These are phyloP conservation scores for Carcharodon carcharias DNA, from an alignment of 2,797 vertebrate species.

Conservation along the genomic window DNA sequence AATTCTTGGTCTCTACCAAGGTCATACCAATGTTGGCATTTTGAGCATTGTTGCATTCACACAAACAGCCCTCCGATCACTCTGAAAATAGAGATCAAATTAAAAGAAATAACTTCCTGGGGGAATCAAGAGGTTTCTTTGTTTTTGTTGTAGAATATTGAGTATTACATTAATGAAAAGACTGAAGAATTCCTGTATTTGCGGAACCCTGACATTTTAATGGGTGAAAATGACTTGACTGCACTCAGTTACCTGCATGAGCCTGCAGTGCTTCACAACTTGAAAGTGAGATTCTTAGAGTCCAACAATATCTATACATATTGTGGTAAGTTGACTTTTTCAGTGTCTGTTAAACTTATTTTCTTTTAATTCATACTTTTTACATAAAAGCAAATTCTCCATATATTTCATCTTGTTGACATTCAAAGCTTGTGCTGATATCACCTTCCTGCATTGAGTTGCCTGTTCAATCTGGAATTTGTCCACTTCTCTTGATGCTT, in stretches of 20 bases:
- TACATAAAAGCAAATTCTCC: neutral
- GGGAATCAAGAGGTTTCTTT: neutral
- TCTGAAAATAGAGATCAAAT: neutral
- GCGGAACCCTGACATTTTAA: conserved; percentile 68
- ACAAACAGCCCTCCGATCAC: neutral
- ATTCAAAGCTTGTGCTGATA: neutral
- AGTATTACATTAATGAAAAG: conserved; percentile 46
- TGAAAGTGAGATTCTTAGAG: conserved; percentile 30
- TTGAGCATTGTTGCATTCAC: too few relatives aligned
- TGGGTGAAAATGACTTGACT: conserved; percentile 64
- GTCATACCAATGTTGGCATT: neutral
- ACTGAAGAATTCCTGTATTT: conserved; percentile 58
- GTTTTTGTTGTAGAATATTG: neutral
- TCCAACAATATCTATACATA: conserved; percentile 22
- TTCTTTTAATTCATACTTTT: neutral
- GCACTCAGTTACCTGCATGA: conserved; percentile 70
- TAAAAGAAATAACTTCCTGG: neutral
- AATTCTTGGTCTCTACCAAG: neutral
- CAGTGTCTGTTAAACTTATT: neutral
- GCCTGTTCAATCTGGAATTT: neutral
- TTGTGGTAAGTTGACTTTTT: conserved; percentile 27
- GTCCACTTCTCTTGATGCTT: neutral
- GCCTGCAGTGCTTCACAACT: conserved; percentile 20
- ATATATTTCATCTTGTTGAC: neutral
- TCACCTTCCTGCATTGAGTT: neutral